Evolutionary conservation across 2,888 invertebrate species (phyloP).

Genomic region (Amphiduros pacificus): DNA sequence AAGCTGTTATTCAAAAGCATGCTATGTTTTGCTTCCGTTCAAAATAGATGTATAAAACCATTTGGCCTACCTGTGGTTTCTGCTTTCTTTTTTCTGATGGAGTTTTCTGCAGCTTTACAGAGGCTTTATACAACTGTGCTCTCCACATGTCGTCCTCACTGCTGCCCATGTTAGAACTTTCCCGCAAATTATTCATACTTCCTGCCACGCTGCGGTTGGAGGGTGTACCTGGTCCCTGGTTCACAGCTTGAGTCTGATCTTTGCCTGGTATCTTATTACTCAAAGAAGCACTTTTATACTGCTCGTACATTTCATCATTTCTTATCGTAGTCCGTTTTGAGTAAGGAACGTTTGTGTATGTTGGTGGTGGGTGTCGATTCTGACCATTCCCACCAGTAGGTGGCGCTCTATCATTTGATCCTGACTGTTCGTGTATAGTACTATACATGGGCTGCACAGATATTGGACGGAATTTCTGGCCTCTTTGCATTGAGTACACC

Average conservation of each 20-base stretch:
- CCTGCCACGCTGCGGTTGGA: not conserved
- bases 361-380: not conserved
- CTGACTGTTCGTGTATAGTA: not conserved
- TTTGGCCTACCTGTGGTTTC: constrained; percentile 4
- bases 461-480: not conserved
- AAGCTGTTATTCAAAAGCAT: too few species aligned
- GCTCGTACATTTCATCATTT: constrained; percentile 26
- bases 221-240: too few species aligned
- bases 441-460: not conserved
- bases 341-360: constrained; percentile 14
- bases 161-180: not conserved
- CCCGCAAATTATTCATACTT: not conserved
- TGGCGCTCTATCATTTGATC: too few species aligned
- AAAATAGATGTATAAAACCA: not conserved
- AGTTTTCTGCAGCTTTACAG: constrained; percentile 24
- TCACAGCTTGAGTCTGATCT: too few species aligned
- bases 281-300: not conserved
- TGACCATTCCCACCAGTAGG: not conserved
- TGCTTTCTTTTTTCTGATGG: constrained; percentile 16
- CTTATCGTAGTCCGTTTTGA: constrained; percentile 20
- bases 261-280: too few species aligned
- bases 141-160: constrained; percentile 20
- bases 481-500: constrained; percentile 16
- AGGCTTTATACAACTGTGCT: constrained; percentile 22
- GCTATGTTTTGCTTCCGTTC: too few species aligned